Base-by-base conservation (phyloP, 1,140 invertebrate genomes). In the Piezodorus guildinii region DNA sequence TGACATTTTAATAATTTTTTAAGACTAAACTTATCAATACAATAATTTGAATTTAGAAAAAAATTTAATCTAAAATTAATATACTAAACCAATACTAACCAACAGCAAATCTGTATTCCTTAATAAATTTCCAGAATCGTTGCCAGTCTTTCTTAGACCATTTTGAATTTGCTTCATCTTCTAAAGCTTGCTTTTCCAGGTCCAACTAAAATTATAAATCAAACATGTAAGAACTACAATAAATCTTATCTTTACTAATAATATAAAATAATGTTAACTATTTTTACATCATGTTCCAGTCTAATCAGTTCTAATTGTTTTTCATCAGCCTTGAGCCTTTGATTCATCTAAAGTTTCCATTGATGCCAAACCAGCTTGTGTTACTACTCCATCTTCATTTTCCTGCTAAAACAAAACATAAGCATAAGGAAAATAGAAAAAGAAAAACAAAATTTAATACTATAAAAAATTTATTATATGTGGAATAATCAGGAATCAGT, bases 281-380 rank as follows among this genome's bases (percentile, higher is more conserved):
- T 39, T 10, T 30, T 39, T 39, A 39, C 34, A 39, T 39, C 65
- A 23, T 74, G 74, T 52, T 79, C 80, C 49, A 85, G 71, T 70
- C 85, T 82, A 4, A 87, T 78, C 68, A 79, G 85, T 70, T 85
- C 84, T 80, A 86, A 80, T 3, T 83, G 83, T 69, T 86, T 83
- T 71, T 83, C 82, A 58, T 15, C 78, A 72, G 65, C 75, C 78
- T 56, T 64, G 49, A 60, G 74, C 77, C 56, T 78, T 78, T 1
- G 78, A 74, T 68, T 86, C 83, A 70, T 87, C 85, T 5, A 88
- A 74, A 0, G 86, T 89, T 71, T 88, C 87, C 77, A 86, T 83
- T 2, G 86, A 88, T 0, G 87, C 86, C 59, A 90, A 76, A 49
- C 85, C 83, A 3, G 84, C 85, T 69, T 81, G 81, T 65, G 71